phyloP scores from a whole-genome alignment of 2,888 invertebrate species.

The Parnassius mnemosyne region DNA sequence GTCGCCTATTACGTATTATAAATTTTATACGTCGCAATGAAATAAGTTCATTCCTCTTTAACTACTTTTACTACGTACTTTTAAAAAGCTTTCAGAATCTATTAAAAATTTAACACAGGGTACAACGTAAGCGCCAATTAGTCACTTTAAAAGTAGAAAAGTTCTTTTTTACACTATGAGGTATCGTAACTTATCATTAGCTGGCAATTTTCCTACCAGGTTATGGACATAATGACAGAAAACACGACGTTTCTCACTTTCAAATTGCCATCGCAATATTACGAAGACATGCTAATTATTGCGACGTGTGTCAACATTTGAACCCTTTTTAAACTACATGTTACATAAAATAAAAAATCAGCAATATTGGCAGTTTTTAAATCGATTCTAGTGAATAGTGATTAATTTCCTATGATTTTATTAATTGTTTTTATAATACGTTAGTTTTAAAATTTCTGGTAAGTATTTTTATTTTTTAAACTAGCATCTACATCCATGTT shows the following conservation, averaged over 20 bases:
- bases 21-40: too few species aligned
- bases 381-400: too few species aligned
- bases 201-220: not conserved
- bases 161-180: slow-evolving; percentile 10
- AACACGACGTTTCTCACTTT: slow-evolving; percentile 26
- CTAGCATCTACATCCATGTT: too few species aligned
- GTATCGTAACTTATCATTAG: slow-evolving; percentile 17
- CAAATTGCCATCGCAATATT: slow-evolving; percentile 33
- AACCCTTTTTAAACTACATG: slow-evolving; percentile 26
- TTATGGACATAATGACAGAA: slow-evolving; percentile 17
- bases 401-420: too few species aligned
- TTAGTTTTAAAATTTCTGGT: too few species aligned
- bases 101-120: slow-evolving; percentile 13
- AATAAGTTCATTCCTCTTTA: too few species aligned
- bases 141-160: slow-evolving; percentile 25
- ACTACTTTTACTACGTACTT: not conserved
- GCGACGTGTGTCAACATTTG: slow-evolving; percentile 38
- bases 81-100: not conserved
- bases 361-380: too few species aligned
- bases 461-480: too few species aligned
- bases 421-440: too few species aligned
- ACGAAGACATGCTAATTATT: slow-evolving; percentile 28
- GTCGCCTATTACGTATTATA: too few species aligned
- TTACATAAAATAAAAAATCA: too few species aligned
- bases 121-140: slow-evolving; percentile 25